Evolutionary conservation across 2,797 vertebrate genomes (phyloP), one percentile per base, ranked within the genome.

Genomic region (Pipistrellus pipistrellus): DNA sequence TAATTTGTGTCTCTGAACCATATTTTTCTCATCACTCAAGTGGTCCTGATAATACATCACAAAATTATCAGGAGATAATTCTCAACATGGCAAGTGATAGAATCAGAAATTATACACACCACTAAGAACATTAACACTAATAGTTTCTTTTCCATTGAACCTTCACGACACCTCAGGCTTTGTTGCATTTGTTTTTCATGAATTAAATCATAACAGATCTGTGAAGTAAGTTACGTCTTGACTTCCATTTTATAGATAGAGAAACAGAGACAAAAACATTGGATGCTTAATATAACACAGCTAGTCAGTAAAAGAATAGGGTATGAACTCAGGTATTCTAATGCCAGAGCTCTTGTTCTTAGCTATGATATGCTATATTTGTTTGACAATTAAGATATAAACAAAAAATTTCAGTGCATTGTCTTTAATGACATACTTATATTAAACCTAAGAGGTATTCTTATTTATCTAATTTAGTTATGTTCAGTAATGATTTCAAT

Each of bases 401-500:
- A 12, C 21, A 62, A 80, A 88, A 3, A 38, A 71, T 57, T 12
- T 59, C 68, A 85, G 20, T 59, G 5, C 3, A 6, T 69, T 77
- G 88, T 84, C 51, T 57, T 86, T 57, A 38, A 13, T 41, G 10
- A 53, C 17, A 30, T 25, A 57, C 8, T 68, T 17, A 62, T 48
- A 27, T 51, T 73, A 21, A 93, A 86, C 6, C 18, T 84, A 46
- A 57, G 12, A 35, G 8, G 46, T 71, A 57, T 38, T 68, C 17
- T 71, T 53, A 76, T 68, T 27, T 82, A 82, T 93, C 76, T 89
- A 38, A 57, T 86, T 68, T 57, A 27, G 7, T 57, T 77, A n/a
- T 64, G 38, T 18, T 68, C n/a, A 69, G 44, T 83, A 62, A 75
- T 55, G 7, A 55, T 94, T 64, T 8, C 4, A n/a, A 55, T 73